Percentiles rank a stretch among this genome's conserved stretches.
Evolutionary conservation across 2,888 invertebrate species (phyloP).

Genomic region (Alsophila aescularia): DNA sequence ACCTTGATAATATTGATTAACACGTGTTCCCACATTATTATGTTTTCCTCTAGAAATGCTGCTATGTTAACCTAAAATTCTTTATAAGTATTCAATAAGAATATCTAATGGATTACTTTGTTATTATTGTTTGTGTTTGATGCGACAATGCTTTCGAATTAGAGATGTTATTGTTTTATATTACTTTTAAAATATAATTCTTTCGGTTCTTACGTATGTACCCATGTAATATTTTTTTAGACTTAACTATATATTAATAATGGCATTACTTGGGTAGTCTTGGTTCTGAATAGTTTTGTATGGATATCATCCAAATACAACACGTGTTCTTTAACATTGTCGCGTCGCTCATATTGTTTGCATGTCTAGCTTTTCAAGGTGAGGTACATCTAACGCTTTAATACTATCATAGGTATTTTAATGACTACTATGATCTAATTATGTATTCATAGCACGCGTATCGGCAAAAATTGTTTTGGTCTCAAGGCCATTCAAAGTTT

Average conservation of each 20-base stretch:
- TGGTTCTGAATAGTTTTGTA: not conserved
- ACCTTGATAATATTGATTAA: conserved; percentile 2
- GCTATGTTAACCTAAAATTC: too few relatives aligned
- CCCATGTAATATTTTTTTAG: too few relatives aligned
- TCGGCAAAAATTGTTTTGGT: conserved; percentile 5
- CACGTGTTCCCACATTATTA: conserved; percentile 4
- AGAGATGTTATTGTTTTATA: too few relatives aligned
- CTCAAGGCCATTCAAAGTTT: conserved; percentile 11
- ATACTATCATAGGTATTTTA: conserved; percentile 3
- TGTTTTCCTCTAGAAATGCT: not conserved
- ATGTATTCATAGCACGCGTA: conserved; percentile 5
- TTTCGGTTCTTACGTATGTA: too few relatives aligned
- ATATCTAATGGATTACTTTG: too few relatives aligned
- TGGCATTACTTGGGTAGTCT: not conserved
- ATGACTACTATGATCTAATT: conserved; percentile 1
- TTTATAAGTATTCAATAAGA: too few relatives aligned
- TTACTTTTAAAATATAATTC: too few relatives aligned
- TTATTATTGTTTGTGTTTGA: too few relatives aligned
- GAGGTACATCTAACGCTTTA: not conserved
- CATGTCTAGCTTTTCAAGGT: conserved; percentile 7
- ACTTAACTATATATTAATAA: not conserved
- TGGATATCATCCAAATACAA: conserved; percentile 16
- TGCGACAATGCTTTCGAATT: too few relatives aligned
- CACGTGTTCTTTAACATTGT: conserved; percentile 1
- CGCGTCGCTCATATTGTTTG: conserved; percentile 1